Percentiles rank a stretch among this genome's conserved stretches.
These are phyloP conservation scores for Panthera tigris DNA, from an alignment of 2,113 vertebrate genomes.

Conservation along the genomic window DNA sequence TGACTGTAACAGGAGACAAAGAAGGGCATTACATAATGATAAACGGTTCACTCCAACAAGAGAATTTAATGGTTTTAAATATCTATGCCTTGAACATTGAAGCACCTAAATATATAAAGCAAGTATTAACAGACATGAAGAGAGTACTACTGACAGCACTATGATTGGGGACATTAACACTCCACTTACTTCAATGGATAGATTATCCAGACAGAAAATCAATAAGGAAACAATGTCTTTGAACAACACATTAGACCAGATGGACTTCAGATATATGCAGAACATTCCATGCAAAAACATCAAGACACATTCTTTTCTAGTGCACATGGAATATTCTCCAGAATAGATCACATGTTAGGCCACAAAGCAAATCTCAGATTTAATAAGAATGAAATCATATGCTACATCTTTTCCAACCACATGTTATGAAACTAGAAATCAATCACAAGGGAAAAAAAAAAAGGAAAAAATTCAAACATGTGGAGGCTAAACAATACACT, in stretches of 20 bases:
- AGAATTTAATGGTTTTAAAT: neutral
- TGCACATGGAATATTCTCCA: neutral
- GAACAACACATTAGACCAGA: neutral
- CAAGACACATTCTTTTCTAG: neutral
- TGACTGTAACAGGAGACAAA: neutral
- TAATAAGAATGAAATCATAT: neutral
- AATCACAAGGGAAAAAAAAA: neutral
- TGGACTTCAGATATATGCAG: neutral
- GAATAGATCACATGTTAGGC: neutral
- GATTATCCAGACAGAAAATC: neutral
- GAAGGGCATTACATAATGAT: neutral
- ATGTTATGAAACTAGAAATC: neutral
- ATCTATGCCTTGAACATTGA: neutral
- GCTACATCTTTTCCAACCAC: neutral
- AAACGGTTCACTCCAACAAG: neutral
- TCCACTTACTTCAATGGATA: neutral
- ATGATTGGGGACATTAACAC: neutral
- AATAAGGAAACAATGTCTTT: neutral
- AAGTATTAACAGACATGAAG: neutral
- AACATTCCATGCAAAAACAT: neutral
- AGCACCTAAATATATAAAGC: neutral
- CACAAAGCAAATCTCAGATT: neutral
- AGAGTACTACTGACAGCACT: neutral
- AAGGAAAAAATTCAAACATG: neutral
- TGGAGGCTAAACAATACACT: neutral